Percentiles rank a stretch among this genome's conserved stretches.
phyloP scores from a whole-genome alignment of 2,888 invertebrate species.

The Zeuzera pyrina region DNA sequence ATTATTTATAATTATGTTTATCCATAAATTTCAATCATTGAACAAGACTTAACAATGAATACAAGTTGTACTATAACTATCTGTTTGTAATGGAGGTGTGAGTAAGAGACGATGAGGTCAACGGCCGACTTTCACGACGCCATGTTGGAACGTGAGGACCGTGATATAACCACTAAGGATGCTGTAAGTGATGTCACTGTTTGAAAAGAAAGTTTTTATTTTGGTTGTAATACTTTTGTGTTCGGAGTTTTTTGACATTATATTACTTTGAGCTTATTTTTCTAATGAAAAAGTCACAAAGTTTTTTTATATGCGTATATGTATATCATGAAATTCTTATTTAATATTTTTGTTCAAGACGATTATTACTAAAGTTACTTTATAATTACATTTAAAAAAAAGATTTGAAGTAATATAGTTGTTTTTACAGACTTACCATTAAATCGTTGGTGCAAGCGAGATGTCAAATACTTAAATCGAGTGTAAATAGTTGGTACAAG shows the following conservation, averaged over 20 bases:
- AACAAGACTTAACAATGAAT: background rate
- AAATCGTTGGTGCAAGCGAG: too few species aligned
- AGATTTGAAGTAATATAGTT: too few species aligned
- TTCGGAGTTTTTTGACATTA: background rate
- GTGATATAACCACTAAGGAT: constrained; percentile 42
- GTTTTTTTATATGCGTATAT: too few species aligned
- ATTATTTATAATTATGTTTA: background rate
- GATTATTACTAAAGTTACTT: too few species aligned
- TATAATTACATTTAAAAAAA: too few species aligned
- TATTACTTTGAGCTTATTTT: too few species aligned
- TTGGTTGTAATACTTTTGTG: background rate
- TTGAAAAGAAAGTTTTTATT: constrained; percentile 24
- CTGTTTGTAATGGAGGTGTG: constrained; percentile 4
- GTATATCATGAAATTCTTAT: too few species aligned
- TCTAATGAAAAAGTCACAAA: too few species aligned
- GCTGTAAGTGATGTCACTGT: constrained; percentile 35
- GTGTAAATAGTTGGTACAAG: too few species aligned
- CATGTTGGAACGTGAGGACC: constrained; percentile 20
- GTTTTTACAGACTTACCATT: too few species aligned
- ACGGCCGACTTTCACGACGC: constrained; percentile 41
- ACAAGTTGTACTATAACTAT: constrained; percentile 1
- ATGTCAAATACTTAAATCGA: too few species aligned
- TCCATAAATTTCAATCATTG: background rate
- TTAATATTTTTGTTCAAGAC: too few species aligned
- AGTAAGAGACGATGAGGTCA: constrained; percentile 32